Conservation (phyloP, 2,797 vertebrate genomes). For the Myripristis murdjan region DNA sequence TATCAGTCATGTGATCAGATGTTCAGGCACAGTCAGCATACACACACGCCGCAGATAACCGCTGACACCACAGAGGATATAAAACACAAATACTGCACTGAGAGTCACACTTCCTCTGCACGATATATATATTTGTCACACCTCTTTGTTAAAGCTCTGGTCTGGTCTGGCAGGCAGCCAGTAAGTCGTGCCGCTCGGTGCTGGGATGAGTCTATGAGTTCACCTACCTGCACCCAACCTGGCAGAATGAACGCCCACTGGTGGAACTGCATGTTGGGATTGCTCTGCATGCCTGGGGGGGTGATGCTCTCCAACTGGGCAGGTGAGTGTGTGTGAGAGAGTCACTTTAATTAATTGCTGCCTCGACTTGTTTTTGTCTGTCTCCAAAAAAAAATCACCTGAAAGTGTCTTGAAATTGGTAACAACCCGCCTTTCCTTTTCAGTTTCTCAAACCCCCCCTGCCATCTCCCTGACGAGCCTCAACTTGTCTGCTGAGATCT, state of each 20-base stretch:
- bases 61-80: not conserved
- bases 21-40: not conserved
- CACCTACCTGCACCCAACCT: not conserved
- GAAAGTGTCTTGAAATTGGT: not conserved
- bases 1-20: not conserved
- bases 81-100: not conserved
- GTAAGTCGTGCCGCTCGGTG: no score
- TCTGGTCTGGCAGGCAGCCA: no score
- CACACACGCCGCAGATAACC: not conserved
- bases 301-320: not conserved
- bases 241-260: conserved; percentile 58
- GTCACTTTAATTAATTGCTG: no score
- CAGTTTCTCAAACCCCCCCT: conserved; percentile 59
- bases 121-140: not conserved
- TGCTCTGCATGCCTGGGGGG: conserved; percentile 58
- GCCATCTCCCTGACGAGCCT: conserved; percentile 27
- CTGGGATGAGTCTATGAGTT: no score
- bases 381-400: no score
- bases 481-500: conserved; percentile 69
- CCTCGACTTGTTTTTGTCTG: no score
- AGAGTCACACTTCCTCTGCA: conserved; percentile 3
- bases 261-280: conserved; percentile 65
- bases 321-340: conserved; percentile 58
- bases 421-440: conserved; percentile 2
- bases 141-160: no score